These are phyloP conservation scores for Malurus elegans DNA, from an alignment of 2,113 vertebrate genomes.

Conservation along the genomic window DNA sequence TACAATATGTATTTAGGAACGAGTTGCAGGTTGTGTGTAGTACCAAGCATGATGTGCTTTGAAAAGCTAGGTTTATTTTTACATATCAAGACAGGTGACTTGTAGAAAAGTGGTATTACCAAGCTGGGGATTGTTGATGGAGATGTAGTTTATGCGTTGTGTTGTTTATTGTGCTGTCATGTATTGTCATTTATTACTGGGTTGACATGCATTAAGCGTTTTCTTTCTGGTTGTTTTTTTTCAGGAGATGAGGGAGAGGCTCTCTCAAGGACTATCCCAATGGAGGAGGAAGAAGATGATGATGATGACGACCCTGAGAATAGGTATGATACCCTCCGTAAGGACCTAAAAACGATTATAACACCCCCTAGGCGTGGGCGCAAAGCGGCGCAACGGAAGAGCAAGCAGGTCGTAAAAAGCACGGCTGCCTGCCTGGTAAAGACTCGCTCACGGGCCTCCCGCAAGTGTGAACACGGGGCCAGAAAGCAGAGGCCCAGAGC, in stretches of 20 bases:
- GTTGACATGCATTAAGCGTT: background rate
- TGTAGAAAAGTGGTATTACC: background rate
- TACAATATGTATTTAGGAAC: background rate
- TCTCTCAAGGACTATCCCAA: constrained; percentile 75
- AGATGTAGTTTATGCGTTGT: accelerated
- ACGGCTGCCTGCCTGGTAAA: constrained; percentile 73
- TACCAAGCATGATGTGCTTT: background rate
- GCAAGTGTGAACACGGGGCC: constrained; percentile 75
- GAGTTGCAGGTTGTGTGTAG: background rate
- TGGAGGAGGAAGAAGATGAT: constrained; percentile 85
- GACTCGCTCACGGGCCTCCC: constrained; percentile 76
- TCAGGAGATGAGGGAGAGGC: constrained; percentile 87
- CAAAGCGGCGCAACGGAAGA: constrained; percentile 73
- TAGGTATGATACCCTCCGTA: constrained; percentile 91
- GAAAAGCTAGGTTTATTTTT: background rate
- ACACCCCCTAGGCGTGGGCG: constrained; percentile 78
- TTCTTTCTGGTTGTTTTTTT: background rate
- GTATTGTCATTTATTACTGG: accelerated
- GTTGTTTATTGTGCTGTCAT: background rate
- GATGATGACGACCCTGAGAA: constrained; percentile 96
- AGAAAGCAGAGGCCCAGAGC: constrained; percentile 77
- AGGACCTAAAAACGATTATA: constrained; percentile 79
- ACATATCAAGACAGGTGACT: background rate
- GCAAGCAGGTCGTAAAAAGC: constrained; percentile 75
- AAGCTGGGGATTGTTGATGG: background rate